Base-by-base conservation (phyloP, 2,888 invertebrate species). In the Sussaba pulchella region DNA sequence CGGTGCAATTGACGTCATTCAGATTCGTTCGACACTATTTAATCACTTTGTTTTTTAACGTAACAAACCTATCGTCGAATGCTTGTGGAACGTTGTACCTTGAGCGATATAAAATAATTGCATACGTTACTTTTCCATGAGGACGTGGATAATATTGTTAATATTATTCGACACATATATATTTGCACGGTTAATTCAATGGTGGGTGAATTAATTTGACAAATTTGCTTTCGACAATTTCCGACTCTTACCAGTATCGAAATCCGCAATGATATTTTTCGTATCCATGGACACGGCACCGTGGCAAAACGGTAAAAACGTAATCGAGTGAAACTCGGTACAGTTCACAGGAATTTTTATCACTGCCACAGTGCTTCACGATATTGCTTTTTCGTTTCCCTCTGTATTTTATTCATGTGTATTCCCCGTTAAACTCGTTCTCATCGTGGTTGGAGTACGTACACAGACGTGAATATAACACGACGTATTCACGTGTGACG, bases 341-440 rank as follows among this genome's bases (percentile, higher is more conserved):
- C 17, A 45, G 57, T 45, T 19, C 31, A 45, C n/a, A 17, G 43
- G 19, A 41, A 70, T 43, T 63, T 43, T 57, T 57, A 57, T 70
- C 43, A 45, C 57, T 43, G 70, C 57, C 57, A 45, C 21, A 26
- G 43, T 54, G 14, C 43, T 70, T 57, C 57, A 43, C 70, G 43
- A 57, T 70, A 70, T 57, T 57, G 31, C 70, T 43, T 70, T 54
- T 31, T 39, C n/a, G n/a, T n/a, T n/a, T n/a, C n/a, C 67, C 57
- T 31, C 70, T 31, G 70, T 43, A 70, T 70, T 57, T 70, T 70
- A 70, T 70, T 70, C 70, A 43, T 43, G 57, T 31, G 31, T 43
- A 45, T n/a, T n/a, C n/a, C 19, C 43, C 6, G 69, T 57, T 43
- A 17, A 70, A 57, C 31, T 19, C 70, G 14, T 70, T 31, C 43